Evolutionary conservation across 2,797 vertebrate genomes (phyloP).

Genomic region (Oreortyx pictus): DNA sequence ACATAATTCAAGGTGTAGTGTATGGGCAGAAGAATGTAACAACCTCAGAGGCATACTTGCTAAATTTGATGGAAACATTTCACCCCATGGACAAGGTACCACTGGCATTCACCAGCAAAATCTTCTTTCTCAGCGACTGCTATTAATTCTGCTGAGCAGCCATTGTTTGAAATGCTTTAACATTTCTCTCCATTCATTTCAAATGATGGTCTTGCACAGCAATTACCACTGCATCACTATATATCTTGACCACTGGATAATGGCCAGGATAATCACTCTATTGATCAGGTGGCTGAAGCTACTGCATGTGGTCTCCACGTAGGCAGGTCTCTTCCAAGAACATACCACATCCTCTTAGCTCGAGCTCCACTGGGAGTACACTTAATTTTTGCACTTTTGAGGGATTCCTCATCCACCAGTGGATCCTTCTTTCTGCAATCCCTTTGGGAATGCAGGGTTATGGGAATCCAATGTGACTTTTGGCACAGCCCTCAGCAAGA

Average conservation of each 20-base stretch:
- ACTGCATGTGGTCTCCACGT: fast-evolving
- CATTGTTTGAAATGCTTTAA: background rate
- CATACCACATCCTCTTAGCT: background rate
- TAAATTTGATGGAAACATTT: background rate
- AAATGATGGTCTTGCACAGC: background rate
- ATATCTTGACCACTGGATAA: background rate
- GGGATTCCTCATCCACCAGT: background rate
- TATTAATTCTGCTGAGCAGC: background rate
- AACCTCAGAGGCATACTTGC: background rate
- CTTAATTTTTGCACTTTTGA: background rate
- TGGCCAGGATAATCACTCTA: background rate
- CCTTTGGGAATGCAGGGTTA: background rate
- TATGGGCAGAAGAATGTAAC: background rate
- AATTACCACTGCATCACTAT: background rate
- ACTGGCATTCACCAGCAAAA: background rate
- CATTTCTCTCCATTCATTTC: background rate
- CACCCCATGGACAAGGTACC: background rate
- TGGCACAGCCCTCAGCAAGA: background rate
- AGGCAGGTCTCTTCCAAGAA: background rate
- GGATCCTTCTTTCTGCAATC: background rate
- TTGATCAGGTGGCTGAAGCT: background rate
- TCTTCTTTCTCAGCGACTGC: background rate
- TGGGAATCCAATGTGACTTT: background rate
- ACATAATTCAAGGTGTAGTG: fast-evolving
- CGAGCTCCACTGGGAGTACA: fast-evolving